These are phyloP conservation scores for Synanthedon andrenaeformis DNA, from an alignment of 2,888 invertebrate species.

Conservation along the genomic window DNA sequence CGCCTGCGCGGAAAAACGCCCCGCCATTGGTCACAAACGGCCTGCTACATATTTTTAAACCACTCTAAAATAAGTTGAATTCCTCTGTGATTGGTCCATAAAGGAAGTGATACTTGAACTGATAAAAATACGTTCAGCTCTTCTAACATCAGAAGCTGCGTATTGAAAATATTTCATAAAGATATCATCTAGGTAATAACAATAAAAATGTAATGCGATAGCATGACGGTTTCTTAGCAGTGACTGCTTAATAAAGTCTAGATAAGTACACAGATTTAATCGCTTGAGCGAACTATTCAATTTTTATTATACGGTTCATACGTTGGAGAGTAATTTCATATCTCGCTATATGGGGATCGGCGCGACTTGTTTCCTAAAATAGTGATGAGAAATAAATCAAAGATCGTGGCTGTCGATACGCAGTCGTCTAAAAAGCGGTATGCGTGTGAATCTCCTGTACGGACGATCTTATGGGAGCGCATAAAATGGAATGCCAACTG, in stretches of 20 bases:
- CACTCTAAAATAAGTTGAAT: conserved; percentile 39
- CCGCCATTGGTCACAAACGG: conserved; percentile 39
- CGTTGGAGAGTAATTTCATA: conserved; percentile 55
- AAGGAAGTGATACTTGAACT: conserved; percentile 14
- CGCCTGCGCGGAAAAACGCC: conserved; percentile 47
- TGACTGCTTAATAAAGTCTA: not conserved
- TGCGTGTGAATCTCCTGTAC: conserved; percentile 61
- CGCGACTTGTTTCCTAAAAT: conserved; percentile 64
- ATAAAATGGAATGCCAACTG: conserved; percentile 35
- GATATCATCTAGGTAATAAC: not conserved
- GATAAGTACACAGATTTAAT: conserved; percentile 7
- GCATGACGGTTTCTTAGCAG: not conserved
- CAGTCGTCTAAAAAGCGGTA: conserved; percentile 37
- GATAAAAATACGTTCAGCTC: conserved; percentile 26
- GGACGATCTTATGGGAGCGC: conserved; percentile 53
- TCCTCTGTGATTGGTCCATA: conserved; percentile 38
- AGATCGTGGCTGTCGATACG: conserved; percentile 50
- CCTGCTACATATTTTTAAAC: conserved; percentile 28
- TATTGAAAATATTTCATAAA: not conserved
- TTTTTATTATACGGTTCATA: conserved; percentile 37
- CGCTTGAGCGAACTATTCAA: conserved; percentile 29
- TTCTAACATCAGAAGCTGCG: not conserved
- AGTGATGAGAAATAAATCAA: conserved; percentile 67
- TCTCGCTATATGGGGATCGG: conserved; percentile 48
- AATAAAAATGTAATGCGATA: not conserved